Evolutionary conservation across 2,888 invertebrate species (phyloP).

Genomic region (Latrodectus elegans): DNA sequence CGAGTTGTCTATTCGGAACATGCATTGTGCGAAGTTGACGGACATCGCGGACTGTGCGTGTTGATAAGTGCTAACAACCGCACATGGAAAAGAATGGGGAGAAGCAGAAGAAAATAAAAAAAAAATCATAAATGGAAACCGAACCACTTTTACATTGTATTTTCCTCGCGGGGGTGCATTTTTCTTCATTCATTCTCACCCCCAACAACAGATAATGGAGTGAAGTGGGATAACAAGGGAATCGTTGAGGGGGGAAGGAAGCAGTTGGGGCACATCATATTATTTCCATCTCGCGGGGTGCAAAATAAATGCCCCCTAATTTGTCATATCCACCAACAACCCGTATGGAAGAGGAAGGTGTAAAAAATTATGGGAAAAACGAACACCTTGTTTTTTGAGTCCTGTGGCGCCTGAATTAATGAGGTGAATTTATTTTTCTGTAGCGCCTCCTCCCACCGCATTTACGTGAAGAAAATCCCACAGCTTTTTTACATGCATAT

Average conservation of each 20-base stretch:
- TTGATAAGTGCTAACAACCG: constrained; percentile 25
- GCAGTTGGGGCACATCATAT: background rate
- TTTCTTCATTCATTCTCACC: constrained; percentile 13
- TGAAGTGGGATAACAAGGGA: background rate
- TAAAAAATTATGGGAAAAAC: constrained; percentile 36
- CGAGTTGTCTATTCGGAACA: background rate
- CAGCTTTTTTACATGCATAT: too few species aligned
- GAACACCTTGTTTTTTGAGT: constrained; percentile 28
- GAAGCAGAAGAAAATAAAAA: constrained; percentile 8
- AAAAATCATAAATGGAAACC: constrained; percentile 7
- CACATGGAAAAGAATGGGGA: background rate
- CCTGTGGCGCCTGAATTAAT: constrained; percentile 1
- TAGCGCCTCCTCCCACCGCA: too few species aligned
- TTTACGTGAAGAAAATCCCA: too few species aligned
- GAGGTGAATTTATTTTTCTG: background rate
- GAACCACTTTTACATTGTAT: constrained; percentile 3
- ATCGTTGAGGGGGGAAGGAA: background rate
- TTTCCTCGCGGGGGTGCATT: constrained; percentile 3
- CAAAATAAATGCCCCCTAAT: constrained; percentile 19
- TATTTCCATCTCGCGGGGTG: background rate
- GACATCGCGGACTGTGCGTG: constrained; percentile 1
- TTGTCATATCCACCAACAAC: constrained; percentile 14
- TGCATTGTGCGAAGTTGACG: background rate
- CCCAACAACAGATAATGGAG: constrained; percentile 31
- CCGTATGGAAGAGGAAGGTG: constrained; percentile 13